phyloP scores from a whole-genome alignment of 2,888 invertebrate species.

The Notodonta dromedarius region DNA sequence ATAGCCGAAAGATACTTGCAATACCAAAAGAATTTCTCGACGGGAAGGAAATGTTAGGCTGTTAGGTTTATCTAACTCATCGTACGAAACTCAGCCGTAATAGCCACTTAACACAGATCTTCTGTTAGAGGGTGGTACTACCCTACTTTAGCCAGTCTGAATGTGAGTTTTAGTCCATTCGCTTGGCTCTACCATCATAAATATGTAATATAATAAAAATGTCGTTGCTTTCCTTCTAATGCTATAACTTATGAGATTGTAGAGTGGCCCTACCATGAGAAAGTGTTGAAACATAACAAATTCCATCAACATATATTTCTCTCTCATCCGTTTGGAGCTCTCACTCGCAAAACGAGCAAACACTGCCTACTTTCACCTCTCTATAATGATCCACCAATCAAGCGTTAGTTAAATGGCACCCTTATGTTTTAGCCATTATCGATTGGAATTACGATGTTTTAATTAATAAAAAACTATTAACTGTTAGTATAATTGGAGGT shows the following conservation, averaged over 20 bases:
- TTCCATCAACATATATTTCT: neutral
- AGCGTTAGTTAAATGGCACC: neutral
- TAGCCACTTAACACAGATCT: too few relatives aligned
- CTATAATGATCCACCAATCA: conserved; percentile 2
- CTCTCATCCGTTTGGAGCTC: neutral
- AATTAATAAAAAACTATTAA: neutral
- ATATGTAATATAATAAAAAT: too few relatives aligned
- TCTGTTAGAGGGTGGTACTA: too few relatives aligned
- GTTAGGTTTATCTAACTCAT: too few relatives aligned
- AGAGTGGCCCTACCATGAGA: neutral
- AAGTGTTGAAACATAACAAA: neutral
- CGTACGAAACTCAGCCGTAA: too few relatives aligned
- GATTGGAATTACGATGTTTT: neutral
- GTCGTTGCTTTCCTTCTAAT: too few relatives aligned
- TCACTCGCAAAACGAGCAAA: conserved; percentile 1
- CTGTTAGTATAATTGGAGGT: neutral
- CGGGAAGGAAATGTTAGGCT: too few relatives aligned
- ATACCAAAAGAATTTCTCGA: too few relatives aligned
- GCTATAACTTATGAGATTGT: neutral
- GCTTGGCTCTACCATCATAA: too few relatives aligned
- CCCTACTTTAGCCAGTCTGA: too few relatives aligned
- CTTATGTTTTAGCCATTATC: neutral
- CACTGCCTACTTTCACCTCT: neutral
- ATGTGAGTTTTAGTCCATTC: too few relatives aligned
- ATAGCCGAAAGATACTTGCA: too few relatives aligned